Evolutionary conservation across 2,113 vertebrate genomes (phyloP).

Genomic region (Electrona antarctica): DNA sequence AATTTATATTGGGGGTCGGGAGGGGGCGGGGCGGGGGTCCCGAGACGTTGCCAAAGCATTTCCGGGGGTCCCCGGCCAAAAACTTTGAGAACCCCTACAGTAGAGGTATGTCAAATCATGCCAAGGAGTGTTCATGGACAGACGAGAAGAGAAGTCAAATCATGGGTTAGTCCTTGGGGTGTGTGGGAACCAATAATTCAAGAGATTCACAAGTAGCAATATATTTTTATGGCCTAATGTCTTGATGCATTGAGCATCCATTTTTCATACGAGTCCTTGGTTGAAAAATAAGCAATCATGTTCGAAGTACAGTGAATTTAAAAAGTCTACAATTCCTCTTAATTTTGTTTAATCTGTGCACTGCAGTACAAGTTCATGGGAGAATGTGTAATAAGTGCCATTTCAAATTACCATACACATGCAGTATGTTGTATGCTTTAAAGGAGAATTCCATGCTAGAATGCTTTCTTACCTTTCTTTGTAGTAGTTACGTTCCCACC

Average conservation of each 20-base stretch:
- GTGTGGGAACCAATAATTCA: neutral
- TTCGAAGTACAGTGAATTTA: neutral
- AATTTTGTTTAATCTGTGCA: neutral
- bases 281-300: neutral
- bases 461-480: too few species aligned
- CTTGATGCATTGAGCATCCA: neutral
- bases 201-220: neutral
- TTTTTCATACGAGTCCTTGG: neutral
- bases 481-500: too few species aligned
- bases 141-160: neutral
- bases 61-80: too few species aligned
- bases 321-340: too few species aligned
- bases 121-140: neutral
- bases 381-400: neutral
- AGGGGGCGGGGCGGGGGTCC: too few species aligned
- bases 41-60: too few species aligned
- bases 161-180: neutral
- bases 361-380: neutral
- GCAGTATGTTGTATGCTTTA: neutral
- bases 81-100: too few species aligned
- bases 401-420: neutral
- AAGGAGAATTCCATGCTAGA: too few species aligned
- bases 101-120: neutral
- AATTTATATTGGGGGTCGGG: too few species aligned
- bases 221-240: neutral